Base-by-base conservation (phyloP, 2,797 vertebrate species). In the Melanotaenia maccullochi region DNA sequence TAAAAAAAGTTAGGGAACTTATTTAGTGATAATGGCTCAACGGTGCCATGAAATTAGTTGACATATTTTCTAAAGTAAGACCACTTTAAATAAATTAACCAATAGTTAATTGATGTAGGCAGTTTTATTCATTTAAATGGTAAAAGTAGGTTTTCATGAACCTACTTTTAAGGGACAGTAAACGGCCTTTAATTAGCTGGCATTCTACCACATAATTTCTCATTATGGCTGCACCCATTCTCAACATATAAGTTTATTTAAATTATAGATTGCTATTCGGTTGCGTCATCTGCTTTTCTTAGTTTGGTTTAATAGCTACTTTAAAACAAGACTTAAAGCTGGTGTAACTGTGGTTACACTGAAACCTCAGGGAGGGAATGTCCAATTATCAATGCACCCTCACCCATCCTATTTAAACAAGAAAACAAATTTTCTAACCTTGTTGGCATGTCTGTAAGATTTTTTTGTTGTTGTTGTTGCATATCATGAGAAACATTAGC, bases 231-330 rank as follows among this genome's bases (percentile, higher is more conserved):
- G 40, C 79, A 65, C 84, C 85, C 77, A 1, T 35, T 68, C 65
- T 67, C 64, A 71, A 73, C 71, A 74, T 76, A 78, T 74, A 65
- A 61, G 65, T 76, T 74, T 74, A 60, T 68, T 65, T 80, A 83
- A 90, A 91, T 91, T 79, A 90, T 60, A 90, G 79, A 89, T 78
- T 28, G 63, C 67, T 76, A 60, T 72, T 79, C 65, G 75, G 60
- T 78, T 70, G 70, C 78, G 63, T 62, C 75, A 74, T 78, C 81
- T 64, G 67, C 76, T 79, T 57, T 60, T 79, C 57, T 76, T 28
- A 73, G 68, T 78, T 85, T 65, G 73, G 38, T 83, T 78, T 83
- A 88, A 84, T 82, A 74, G 82, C 75, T 78, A 73, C 68, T 77
- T 80, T 76, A 70, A 77, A 68, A 82, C 56, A 28, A 51, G 73